phyloP scores from a whole-genome alignment of 2,113 vertebrate species.

The human region DNA sequence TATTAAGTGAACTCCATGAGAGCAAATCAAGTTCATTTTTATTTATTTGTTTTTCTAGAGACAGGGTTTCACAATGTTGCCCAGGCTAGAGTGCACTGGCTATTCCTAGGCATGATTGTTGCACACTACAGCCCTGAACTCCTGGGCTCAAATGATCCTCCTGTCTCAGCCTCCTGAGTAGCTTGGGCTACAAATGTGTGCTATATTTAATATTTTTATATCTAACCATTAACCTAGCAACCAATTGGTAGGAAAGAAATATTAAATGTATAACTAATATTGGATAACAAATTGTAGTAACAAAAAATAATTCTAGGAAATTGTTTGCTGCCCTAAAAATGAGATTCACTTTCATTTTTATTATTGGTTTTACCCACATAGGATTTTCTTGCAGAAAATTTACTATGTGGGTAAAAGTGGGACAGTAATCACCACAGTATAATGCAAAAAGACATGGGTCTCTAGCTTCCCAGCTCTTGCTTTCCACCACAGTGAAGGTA shows the following conservation, averaged over 20 bases:
- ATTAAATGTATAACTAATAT: not conserved
- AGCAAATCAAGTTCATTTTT: not conserved
- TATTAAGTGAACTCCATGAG: not conserved
- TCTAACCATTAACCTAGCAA: not conserved
- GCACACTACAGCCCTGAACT: too few relatives aligned
- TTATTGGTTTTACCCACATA: not conserved
- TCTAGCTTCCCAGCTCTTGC: not conserved
- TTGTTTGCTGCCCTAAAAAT: not conserved
- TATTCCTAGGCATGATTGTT: too few relatives aligned
- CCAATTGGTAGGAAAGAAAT: not conserved
- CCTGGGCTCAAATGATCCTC: too few relatives aligned
- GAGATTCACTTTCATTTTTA: not conserved
- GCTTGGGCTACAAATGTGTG: too few relatives aligned
- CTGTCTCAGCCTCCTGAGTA: too few relatives aligned
- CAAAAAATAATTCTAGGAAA: not conserved
- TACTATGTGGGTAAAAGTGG: not conserved
- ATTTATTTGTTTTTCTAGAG: not conserved
- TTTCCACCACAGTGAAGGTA: fast-evolving
- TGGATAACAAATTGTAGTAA: not conserved
- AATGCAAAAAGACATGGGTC: not conserved
- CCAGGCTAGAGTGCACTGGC: too few relatives aligned
- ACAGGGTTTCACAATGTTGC: too few relatives aligned
- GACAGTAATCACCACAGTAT: not conserved
- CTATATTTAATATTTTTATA: not conserved
- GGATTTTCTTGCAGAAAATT: too few relatives aligned